Conservation (phyloP, 2,113 vertebrate genomes). For the Gymnogyps californianus region DNA sequence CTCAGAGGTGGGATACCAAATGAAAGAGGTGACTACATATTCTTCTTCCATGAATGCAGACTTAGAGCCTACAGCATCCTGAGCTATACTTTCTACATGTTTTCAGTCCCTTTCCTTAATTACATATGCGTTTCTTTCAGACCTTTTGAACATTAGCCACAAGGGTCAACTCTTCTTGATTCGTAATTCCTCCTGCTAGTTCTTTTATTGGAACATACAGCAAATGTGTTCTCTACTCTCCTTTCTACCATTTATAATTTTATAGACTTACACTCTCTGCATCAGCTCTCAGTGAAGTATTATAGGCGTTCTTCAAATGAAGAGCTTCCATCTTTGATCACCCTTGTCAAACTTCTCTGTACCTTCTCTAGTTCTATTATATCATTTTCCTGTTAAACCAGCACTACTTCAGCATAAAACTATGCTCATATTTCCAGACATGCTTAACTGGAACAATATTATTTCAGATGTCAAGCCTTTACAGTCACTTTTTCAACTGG, state of each 20-base stretch:
- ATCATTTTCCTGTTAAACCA: background rate
- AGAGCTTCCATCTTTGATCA: background rate
- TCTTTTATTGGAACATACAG: background rate
- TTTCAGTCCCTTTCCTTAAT: background rate
- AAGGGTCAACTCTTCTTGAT: background rate
- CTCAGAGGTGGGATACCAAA: background rate
- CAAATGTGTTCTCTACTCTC: background rate
- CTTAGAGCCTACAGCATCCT: background rate
- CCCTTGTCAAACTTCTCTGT: background rate
- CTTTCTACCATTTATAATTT: background rate
- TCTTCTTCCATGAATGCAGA: background rate
- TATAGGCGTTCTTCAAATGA: background rate
- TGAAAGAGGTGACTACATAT: background rate
- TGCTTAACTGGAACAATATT: background rate
- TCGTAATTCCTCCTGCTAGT: background rate
- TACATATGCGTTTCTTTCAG: rapidly evolving
- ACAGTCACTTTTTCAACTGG: background rate
- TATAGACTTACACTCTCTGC: background rate
- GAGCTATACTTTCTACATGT: rapidly evolving
- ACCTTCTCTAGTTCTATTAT: background rate
- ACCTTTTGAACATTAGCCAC: background rate
- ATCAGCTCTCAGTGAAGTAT: background rate
- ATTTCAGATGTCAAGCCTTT: background rate
- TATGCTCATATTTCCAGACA: background rate
- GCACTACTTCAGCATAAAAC: background rate